Conservation (phyloP, 92 coral and sea anemone genomes). For the Heliopora coerulea region DNA sequence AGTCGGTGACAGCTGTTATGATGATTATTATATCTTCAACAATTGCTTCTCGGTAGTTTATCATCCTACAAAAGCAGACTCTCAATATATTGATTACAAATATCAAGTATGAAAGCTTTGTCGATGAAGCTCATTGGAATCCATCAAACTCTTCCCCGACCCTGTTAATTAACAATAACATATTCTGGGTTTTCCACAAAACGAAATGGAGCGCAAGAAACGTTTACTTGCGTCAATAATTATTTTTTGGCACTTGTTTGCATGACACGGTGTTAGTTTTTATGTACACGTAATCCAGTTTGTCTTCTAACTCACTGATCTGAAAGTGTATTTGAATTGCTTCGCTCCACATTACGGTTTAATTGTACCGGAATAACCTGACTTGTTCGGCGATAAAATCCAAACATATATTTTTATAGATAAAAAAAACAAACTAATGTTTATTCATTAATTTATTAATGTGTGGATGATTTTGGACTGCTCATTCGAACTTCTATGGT, state of each 20-base stretch:
- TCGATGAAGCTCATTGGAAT: background rate
- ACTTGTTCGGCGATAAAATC: no score
- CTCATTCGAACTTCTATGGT: no score
- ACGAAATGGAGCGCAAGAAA: background rate
- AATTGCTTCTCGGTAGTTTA: background rate
- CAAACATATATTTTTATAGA: no score
- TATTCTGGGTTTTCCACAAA: background rate
- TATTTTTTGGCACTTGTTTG: background rate
- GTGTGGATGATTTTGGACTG: no score
- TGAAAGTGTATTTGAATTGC: background rate
- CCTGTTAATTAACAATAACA: background rate
- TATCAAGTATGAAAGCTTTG: background rate
- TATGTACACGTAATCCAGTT: background rate
- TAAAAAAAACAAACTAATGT: no score
- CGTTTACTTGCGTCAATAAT: no score
- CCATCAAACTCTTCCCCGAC: no score
- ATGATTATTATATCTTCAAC: background rate
- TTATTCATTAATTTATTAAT: no score
- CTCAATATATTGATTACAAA: background rate
- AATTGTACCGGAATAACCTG: no score
- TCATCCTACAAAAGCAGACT: background rate
- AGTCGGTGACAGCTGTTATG: background rate
- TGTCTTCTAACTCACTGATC: background rate
- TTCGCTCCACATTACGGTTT: background rate
- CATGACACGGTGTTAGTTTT: background rate